phyloP scores from a whole-genome alignment of 1,140 invertebrate genomes.

The Trichonephila clavipes region DNA sequence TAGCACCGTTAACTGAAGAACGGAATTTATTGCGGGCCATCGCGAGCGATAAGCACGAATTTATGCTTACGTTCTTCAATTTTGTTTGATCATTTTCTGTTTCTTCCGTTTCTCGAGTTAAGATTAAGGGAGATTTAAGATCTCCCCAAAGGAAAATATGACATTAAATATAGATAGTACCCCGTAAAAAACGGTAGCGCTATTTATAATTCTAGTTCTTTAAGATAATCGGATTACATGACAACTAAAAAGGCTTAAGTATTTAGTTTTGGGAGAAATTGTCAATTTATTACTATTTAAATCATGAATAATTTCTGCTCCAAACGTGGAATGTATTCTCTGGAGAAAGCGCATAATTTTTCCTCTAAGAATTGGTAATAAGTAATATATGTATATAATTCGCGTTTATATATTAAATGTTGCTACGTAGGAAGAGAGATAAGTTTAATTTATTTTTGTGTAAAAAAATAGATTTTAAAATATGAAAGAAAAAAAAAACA shows the following conservation, averaged over 20 bases:
- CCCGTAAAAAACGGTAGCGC: neutral
- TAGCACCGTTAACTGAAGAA: neutral
- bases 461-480: too few species aligned
- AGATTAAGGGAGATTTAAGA: neutral
- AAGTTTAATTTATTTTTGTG: too few species aligned
- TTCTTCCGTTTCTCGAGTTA: neutral
- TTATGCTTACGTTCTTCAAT: conserved; percentile 29
- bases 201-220: neutral
- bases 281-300: neutral
- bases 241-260: neutral
- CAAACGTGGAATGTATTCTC: too few species aligned
- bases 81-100: conserved; percentile 15
- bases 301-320: neutral
- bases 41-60: neutral
- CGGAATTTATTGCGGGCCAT: neutral
- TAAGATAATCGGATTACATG: neutral
- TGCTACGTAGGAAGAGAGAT: too few species aligned
- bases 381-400: too few species aligned
- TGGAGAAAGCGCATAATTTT: too few species aligned
- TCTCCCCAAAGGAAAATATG: neutral
- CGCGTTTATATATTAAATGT: too few species aligned
- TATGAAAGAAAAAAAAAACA: too few species aligned
- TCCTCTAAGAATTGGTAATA: too few species aligned
- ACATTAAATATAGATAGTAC: neutral
- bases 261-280: neutral